Conservation (phyloP, 2,113 vertebrate species). For the Excalfactoria chinensis region DNA sequence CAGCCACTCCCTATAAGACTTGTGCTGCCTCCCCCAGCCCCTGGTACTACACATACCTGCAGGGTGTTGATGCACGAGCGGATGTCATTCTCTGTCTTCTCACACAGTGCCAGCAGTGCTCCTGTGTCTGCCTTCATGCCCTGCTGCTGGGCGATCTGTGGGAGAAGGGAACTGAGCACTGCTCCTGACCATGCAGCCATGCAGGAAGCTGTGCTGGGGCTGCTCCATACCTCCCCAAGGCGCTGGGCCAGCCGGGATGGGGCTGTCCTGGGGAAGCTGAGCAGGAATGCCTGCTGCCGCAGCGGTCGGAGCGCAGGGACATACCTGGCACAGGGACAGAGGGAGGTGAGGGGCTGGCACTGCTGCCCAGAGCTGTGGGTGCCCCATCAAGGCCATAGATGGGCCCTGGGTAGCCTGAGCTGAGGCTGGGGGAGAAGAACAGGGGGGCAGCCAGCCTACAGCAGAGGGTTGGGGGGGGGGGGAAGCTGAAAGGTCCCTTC, state of each 20-base stretch:
- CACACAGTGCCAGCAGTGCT: constrained; percentile 85
- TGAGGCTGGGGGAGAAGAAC: too few relatives aligned
- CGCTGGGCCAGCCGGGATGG: constrained; percentile 90
- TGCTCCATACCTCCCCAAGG: constrained; percentile 84
- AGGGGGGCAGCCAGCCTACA: too few relatives aligned
- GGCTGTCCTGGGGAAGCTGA: constrained; percentile 86
- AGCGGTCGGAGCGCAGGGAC: constrained; percentile 88
- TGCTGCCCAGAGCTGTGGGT: neutral
- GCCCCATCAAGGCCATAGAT: too few relatives aligned
- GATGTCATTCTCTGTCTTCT: constrained; percentile 95
- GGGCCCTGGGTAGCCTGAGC: too few relatives aligned
- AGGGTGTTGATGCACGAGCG: constrained; percentile 94
- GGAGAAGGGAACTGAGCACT: neutral
- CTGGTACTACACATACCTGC: constrained; percentile 76
- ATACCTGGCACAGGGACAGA: constrained; percentile 78
- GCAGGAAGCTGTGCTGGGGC: neutral
- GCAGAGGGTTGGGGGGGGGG: too few relatives aligned
- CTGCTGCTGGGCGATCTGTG: constrained; percentile 82
- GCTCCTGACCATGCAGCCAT: rapidly evolving
- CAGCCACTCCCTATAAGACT: too few relatives aligned
- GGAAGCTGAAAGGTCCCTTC: too few relatives aligned
- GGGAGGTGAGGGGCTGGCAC: neutral
- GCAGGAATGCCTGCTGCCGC: constrained; percentile 89
- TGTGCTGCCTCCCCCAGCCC: rapidly evolving
- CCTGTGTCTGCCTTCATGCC: constrained; percentile 86